Percentiles rank a stretch among this genome's conserved stretches.
These are phyloP conservation scores for Lycia hirtaria DNA, from an alignment of 2,888 invertebrate species.

Conservation along the genomic window DNA sequence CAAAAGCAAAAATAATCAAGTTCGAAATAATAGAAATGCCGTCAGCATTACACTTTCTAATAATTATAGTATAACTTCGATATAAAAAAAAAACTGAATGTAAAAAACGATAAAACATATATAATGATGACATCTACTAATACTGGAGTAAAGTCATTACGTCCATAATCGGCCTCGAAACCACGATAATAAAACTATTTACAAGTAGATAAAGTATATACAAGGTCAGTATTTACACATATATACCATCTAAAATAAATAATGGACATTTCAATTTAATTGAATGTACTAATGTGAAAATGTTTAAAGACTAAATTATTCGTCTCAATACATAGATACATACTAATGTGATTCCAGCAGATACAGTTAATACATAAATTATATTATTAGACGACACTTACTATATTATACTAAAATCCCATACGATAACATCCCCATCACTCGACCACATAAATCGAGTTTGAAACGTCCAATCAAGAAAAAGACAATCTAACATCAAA, in stretches of 20 bases:
- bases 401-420: slow-evolving; percentile 26
- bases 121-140: slow-evolving; percentile 73
- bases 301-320: slow-evolving; percentile 63
- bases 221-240: slow-evolving; percentile 77
- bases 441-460: slow-evolving; percentile 15
- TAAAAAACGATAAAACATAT: slow-evolving; percentile 41
- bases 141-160: slow-evolving; percentile 72
- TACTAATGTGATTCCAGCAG: slow-evolving; percentile 53
- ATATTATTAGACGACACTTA: slow-evolving; percentile 31
- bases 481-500: slow-evolving; percentile 29
- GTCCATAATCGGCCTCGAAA: slow-evolving; percentile 37
- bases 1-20: slow-evolving; percentile 8
- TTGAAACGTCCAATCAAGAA: slow-evolving; percentile 24
- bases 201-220: slow-evolving; percentile 68
- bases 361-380: slow-evolving; percentile 42
- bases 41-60: not conserved
- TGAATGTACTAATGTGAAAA: slow-evolving; percentile 71
- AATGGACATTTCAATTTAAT: slow-evolving; percentile 81
- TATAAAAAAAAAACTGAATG: not conserved
- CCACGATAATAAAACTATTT: slow-evolving; percentile 38
- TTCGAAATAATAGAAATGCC: slow-evolving; percentile 1
- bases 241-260: slow-evolving; percentile 79
- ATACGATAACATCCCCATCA: slow-evolving; percentile 14
- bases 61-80: not conserved
- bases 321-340: slow-evolving; percentile 60